These are phyloP conservation scores for Tursiops truncatus DNA, from an alignment of 2,113 vertebrate genomes.

Conservation along the genomic window DNA sequence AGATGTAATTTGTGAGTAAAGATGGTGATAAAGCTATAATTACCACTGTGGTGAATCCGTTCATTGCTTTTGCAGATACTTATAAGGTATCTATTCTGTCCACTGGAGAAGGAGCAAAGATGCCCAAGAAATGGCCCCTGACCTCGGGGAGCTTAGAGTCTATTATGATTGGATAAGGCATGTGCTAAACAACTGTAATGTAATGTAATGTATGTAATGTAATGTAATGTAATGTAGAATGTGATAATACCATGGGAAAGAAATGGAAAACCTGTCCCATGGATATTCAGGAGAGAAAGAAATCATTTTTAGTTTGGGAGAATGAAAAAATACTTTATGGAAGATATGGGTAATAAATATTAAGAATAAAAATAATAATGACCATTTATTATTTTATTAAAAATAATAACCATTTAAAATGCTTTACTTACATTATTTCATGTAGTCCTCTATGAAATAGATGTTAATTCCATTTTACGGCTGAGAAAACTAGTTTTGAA, in stretches of 20 bases:
- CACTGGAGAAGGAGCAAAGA: not conserved
- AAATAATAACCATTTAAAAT: not conserved
- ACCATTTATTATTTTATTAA: no score
- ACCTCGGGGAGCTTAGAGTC: not conserved
- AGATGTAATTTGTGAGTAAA: constrained; percentile 60
- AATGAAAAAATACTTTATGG: not conserved
- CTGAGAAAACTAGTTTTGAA: not conserved
- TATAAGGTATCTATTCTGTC: not conserved
- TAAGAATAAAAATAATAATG: not conserved
- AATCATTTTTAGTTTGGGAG: not conserved
- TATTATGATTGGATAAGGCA: not conserved
- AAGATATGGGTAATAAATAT: not conserved
- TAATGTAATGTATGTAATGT: not conserved
- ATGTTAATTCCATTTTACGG: not conserved
- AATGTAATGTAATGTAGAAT: not conserved
- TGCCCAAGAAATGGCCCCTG: not conserved
- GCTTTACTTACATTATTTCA: not conserved
- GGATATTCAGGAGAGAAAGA: not conserved
- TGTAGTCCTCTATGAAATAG: not conserved
- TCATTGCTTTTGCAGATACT: constrained; percentile 36
- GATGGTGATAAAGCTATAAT: constrained; percentile 43
- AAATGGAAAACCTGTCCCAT: not conserved
- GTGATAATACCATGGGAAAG: not conserved
- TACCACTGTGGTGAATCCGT: not conserved
- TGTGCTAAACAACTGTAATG: not conserved